phyloP scores from a whole-genome alignment of 2,797 vertebrate genomes.

The Graptemys geographica region DNA sequence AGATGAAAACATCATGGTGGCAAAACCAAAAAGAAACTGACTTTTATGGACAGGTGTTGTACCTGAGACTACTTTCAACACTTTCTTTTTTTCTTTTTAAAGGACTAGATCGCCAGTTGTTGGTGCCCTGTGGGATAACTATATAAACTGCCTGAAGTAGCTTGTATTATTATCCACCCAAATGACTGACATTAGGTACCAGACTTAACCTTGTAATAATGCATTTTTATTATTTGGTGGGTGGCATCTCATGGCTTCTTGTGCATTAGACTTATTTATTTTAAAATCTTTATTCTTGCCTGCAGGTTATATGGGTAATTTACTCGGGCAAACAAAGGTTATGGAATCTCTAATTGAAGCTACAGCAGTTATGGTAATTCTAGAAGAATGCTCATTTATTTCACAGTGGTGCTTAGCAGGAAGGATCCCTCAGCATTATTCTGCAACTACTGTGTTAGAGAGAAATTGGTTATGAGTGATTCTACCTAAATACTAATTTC shows the following conservation, averaged over 20 bases:
- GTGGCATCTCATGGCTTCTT: conserved; percentile 1
- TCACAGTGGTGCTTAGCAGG: conserved; percentile 42
- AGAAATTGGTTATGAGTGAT: not conserved
- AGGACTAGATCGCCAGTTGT: conserved; percentile 11
- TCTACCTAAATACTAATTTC: conserved; percentile 10
- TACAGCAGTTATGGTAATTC: conserved; percentile 30
- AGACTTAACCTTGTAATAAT: not conserved
- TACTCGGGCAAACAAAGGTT: conserved; percentile 51
- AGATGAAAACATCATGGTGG: not conserved
- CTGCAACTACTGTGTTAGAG: not conserved
- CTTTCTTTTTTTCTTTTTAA: conserved; percentile 39
- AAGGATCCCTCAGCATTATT: conserved; percentile 34
- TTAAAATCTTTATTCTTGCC: not conserved
- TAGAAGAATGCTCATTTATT: conserved; percentile 49
- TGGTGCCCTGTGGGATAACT: conserved; percentile 44
- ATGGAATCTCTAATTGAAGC: conserved; percentile 21
- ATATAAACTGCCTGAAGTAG: conserved; percentile 43
- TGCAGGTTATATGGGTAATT: conserved; percentile 26
- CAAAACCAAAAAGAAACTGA: conserved; percentile 24
- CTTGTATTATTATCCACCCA: conserved; percentile 4
- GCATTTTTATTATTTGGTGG: not conserved
- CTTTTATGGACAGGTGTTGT: not conserved
- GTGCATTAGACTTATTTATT: not conserved
- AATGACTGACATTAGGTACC: not conserved
- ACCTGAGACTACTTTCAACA: conserved; percentile 29